A percentile compares a stretch with the other conserved stretches of the same genome.
phyloP scores from a whole-genome alignment of 2,113 vertebrate genomes.

The Carassius gibelio region DNA sequence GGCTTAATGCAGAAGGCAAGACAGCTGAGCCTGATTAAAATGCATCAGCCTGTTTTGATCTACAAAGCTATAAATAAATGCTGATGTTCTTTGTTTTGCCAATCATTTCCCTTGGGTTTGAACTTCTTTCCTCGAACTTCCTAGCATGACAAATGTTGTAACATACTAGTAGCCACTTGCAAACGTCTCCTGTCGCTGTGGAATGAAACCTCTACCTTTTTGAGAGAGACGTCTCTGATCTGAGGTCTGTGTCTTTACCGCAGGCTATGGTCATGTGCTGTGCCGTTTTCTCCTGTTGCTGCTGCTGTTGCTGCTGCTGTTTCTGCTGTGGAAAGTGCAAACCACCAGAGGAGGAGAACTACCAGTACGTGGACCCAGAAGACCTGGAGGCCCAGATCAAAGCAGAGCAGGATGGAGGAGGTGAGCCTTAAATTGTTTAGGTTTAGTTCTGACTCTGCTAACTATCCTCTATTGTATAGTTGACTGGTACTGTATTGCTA shows the following conservation, averaged over 20 bases:
- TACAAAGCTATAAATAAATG: slow-evolving; percentile 8
- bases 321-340: slow-evolving; percentile 88
- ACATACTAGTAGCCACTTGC: neutral
- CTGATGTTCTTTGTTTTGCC: neutral
- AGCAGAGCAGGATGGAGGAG: slow-evolving; percentile 72
- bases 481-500: neutral
- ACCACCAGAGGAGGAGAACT: slow-evolving; percentile 77
- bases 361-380: slow-evolving; percentile 80
- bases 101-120: neutral
- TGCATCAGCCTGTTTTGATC: slow-evolving; percentile 8
- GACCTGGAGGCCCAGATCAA: slow-evolving; percentile 84
- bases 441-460: neutral
- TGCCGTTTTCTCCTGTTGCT: slow-evolving; percentile 82
- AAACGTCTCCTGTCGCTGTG: neutral
- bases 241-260: neutral
- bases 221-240: slow-evolving; percentile 8
- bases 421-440: slow-evolving; percentile 64
- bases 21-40: neutral
- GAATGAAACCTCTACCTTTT: slow-evolving; percentile 15
- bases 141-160: neutral
- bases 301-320: slow-evolving; percentile 90
- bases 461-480: neutral
- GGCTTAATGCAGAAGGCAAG: neutral
- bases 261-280: slow-evolving; percentile 84
- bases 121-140: neutral